Evolutionary conservation across 2,888 invertebrate genomes (phyloP), one percentile per base, ranked within the genome.

Genomic region (Hypselothyrea guttata): DNA sequence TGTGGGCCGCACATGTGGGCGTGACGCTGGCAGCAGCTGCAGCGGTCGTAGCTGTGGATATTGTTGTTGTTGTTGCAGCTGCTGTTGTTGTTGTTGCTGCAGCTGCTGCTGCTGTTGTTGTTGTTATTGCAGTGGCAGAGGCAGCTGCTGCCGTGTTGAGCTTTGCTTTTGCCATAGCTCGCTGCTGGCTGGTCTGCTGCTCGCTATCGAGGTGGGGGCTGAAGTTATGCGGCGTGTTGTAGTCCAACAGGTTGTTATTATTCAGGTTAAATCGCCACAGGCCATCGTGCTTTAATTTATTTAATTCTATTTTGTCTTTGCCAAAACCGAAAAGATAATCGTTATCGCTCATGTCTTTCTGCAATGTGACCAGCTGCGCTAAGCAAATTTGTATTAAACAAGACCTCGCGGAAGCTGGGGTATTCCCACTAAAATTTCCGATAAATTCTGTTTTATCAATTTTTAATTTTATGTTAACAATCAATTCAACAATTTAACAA

Each of bases 101-200:
- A 15, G 59, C 11, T 28, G 48, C 30, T 45, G 53, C 28, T 22
- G 53, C 22, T 16, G 47, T 27, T 16, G 52, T 22, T 16, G 54
- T 13, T 31, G 44, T 45, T 8, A 53, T 15, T 15, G 64, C 38
- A 12, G 47, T 41, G 35, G 52, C 40, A 49, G 60, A 18, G 53
- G 82, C 58, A 76, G 82, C 54, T 49, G 68, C 57, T 62, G 71
- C 57, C 60, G 72, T 72, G 76, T 79, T 79, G 71, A 77, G 82
- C 57, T 74, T 75, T 62, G 60, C 64, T 61, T 71, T 73, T 63
- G 71, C 69, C 64, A 68, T 61, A 42, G 73, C 63, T 69, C 69
- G 66, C 71, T 71, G 68, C 47, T 61, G 34, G 27, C 58, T 49
- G 34, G 57, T 37, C 28, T 64, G 58, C 41, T 66, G 58, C 33